Base-by-base conservation (phyloP, 2,797 vertebrate species). In the Platalea minor region DNA sequence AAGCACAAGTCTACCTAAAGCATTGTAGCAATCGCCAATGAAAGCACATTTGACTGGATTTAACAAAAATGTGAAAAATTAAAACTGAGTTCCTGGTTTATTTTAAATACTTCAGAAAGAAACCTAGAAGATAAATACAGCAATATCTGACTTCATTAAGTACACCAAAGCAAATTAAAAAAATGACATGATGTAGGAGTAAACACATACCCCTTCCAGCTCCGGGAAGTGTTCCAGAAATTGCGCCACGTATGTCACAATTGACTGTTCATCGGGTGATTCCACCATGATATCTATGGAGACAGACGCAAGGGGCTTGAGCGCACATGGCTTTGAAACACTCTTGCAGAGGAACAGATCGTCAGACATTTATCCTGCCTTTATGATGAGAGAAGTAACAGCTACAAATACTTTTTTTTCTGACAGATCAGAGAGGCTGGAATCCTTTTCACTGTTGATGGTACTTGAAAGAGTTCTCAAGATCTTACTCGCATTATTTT, bases 151-250 rank as follows among this genome's bases (percentile, higher is more conserved):
- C 43, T 82, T 93, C 10, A 59, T 46, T 41, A 91, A 37, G 0
- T 39, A 88, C 2, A 18, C 5, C 51, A 80, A 17, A 77, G 63
- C 29, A 93, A 80, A 92, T 18, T 24, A 9, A n/a, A 70, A 61
- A 77, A 68, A 78, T 17, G 8, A 12, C 2, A 13, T 39, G 24
- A 77, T 13, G 29, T 23, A 59, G 60, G 41, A 92, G 25, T 81
- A 93, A 96, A 95, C 78, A 98, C 98, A 61, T 98, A 99, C 99
- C 93, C 98, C 98, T 91, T 99, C 99, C 80, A 98, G 92, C 86
- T 99, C 99, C 5, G 99, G 99, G 95, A 99, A 99, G 94, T 99
- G 99, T 89, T 99, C 99, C 95, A 99, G 98, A 97, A 99, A 99
- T 96, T 99, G 99, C 2, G 99, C 98, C 96, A 99, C 99, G 1